Percentiles rank a stretch among this genome's conserved stretches.
Conservation (phyloP, 2,888 invertebrate genomes). For the Sinohyriopsis cumingii region DNA sequence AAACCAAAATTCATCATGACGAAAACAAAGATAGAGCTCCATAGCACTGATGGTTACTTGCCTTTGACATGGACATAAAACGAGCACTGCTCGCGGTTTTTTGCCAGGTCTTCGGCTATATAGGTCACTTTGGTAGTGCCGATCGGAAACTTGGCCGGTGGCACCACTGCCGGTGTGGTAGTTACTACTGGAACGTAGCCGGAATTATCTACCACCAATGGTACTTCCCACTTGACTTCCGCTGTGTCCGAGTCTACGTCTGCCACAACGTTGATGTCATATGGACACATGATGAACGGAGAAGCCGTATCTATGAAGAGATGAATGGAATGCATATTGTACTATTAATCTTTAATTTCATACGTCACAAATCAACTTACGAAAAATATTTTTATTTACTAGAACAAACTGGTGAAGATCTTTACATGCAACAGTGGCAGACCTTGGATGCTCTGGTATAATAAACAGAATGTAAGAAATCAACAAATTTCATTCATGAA, state of each 20-base stretch:
- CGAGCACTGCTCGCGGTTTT: slow-evolving; percentile 78
- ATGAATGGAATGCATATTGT: neutral
- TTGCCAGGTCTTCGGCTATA: slow-evolving; percentile 77
- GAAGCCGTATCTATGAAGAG: slow-evolving; percentile 75
- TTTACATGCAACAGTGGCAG: too few species aligned
- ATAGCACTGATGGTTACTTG: slow-evolving; percentile 22
- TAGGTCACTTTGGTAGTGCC: slow-evolving; percentile 78
- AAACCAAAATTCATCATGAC: too few species aligned
- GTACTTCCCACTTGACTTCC: slow-evolving; percentile 74
- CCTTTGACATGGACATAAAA: slow-evolving; percentile 76
- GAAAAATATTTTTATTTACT: too few species aligned
- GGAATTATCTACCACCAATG: slow-evolving; percentile 77
- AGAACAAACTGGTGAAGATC: too few species aligned
- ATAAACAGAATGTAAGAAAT: too few species aligned
- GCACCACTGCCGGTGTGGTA: slow-evolving; percentile 77
- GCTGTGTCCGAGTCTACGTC: slow-evolving; percentile 75
- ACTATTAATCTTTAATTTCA: too few species aligned
- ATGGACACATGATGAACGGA: slow-evolving; percentile 77
- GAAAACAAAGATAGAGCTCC: too few species aligned
- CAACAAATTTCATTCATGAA: too few species aligned
- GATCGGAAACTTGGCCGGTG: slow-evolving; percentile 76
- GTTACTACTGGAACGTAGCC: slow-evolving; percentile 75
- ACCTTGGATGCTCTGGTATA: too few species aligned
- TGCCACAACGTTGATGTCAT: slow-evolving; percentile 73
- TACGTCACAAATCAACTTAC: too few species aligned